A percentile compares a stretch with the other conserved stretches of the same genome.
Evolutionary conservation across 2,888 invertebrate genomes (phyloP).

Genomic region (Habrosyne pyritoides): DNA sequence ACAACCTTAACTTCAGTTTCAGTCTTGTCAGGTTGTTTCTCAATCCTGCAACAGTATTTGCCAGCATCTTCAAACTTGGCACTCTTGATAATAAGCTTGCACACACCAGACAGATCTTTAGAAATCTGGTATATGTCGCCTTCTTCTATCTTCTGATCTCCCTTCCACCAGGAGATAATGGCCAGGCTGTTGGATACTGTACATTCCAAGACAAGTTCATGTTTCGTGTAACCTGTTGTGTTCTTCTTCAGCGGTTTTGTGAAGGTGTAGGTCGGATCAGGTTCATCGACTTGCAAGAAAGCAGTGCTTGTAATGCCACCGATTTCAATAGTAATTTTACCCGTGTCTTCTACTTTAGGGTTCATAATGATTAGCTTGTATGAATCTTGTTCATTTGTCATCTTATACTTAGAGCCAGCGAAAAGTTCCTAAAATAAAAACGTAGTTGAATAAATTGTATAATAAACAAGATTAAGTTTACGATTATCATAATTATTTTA

Average conservation of each 20-base stretch:
- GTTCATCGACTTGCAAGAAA: constrained; percentile 97
- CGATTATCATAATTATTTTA: constrained; percentile 8
- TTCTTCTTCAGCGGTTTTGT: constrained; percentile 95
- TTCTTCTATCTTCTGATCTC: constrained; percentile 90
- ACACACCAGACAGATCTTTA: constrained; percentile 96
- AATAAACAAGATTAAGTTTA: not conserved
- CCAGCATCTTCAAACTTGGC: constrained; percentile 93
- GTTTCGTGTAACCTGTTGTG: constrained; percentile 94
- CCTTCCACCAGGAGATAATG: constrained; percentile 96
- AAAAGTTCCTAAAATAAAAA: constrained; percentile 90
- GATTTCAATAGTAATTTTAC: constrained; percentile 98
- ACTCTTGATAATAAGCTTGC: constrained; percentile 92
- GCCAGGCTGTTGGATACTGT: constrained; percentile 97
- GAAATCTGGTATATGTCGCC: constrained; percentile 93
- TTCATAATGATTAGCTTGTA: constrained; percentile 95
- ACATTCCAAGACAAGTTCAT: constrained; percentile 96
- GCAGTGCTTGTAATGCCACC: constrained; percentile 94
- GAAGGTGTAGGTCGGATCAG: constrained; percentile 97
- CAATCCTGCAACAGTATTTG: constrained; percentile 94
- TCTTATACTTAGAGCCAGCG: constrained; percentile 97
- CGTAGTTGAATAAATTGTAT: not conserved
- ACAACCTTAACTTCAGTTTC: constrained; percentile 90
- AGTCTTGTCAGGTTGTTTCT: constrained; percentile 94
- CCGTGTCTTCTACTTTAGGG: constrained; percentile 98
- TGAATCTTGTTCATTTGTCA: constrained; percentile 95